Conservation (phyloP, 1,140 invertebrate species). For the Brachionus angularis region DNA sequence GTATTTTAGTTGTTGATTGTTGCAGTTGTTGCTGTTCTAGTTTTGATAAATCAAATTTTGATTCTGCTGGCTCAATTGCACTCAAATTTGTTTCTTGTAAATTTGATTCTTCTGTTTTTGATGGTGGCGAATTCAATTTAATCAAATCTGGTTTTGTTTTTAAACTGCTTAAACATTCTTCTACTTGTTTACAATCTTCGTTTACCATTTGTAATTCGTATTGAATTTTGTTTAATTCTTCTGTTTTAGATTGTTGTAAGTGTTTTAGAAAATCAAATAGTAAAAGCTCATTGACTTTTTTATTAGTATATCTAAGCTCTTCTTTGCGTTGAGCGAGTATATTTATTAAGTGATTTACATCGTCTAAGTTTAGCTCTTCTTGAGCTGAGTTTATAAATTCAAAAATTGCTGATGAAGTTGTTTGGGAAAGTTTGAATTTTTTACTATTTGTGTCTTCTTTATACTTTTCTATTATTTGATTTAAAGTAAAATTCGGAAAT, state of each 20-base stretch:
- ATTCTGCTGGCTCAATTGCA: no score
- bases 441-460: slow-evolving; percentile 59
- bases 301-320: slow-evolving; percentile 36
- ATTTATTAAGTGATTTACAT: slow-evolving; percentile 30
- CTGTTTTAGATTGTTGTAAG: slow-evolving; percentile 40
- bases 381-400: slow-evolving; percentile 12
- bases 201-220: slow-evolving; percentile 48
- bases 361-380: slow-evolving; percentile 27
- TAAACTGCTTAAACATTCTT: slow-evolving; percentile 42
- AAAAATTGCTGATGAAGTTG: background rate
- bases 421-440: slow-evolving; percentile 21
- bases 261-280: slow-evolving; percentile 40
- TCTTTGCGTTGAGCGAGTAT: slow-evolving; percentile 37
- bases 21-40: background rate
- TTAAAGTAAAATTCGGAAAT: slow-evolving; percentile 79
- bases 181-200: slow-evolving; percentile 46
- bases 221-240: slow-evolving; percentile 48
- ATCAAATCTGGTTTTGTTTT: slow-evolving; percentile 33
- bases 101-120: background rate
- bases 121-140: no score
- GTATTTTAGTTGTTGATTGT: slow-evolving; percentile 46
- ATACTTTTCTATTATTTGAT: slow-evolving; percentile 75
- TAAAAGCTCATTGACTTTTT: slow-evolving; percentile 42
- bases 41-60: slow-evolving; percentile 5
- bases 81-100: background rate